A percentile compares a stretch with the other conserved stretches of the same genome.
Conservation (phyloP, 2,797 vertebrate genomes). For the Tenualosa ilisha region DNA sequence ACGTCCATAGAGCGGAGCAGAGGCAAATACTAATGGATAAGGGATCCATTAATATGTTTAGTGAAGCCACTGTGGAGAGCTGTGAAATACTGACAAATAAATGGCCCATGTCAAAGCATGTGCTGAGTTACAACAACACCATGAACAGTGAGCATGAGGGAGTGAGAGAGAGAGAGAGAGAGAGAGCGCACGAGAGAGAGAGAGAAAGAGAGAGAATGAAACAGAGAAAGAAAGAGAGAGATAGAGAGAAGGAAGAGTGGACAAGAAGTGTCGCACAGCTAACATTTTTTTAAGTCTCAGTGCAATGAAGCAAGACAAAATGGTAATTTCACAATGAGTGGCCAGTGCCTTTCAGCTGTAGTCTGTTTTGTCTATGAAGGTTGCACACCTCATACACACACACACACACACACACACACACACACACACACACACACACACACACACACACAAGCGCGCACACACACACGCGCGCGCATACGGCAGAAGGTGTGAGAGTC, state of each 20-base stretch:
- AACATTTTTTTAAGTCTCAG: background rate
- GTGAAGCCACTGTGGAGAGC: slow-evolving; percentile 7
- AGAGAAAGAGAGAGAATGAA: background rate
- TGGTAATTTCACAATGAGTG: background rate
- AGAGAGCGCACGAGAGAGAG: background rate
- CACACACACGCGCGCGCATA: background rate
- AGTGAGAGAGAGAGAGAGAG: background rate
- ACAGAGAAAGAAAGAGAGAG: background rate
- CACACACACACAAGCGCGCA: background rate
- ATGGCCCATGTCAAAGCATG: slow-evolving; percentile 37
- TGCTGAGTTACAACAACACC: background rate
- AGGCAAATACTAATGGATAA: slow-evolving; percentile 8
- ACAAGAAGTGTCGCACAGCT: slow-evolving; percentile 47
- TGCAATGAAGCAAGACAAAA: background rate
- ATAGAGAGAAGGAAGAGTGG: background rate
- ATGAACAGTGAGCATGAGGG: background rate
- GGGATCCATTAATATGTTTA: background rate
- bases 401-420: background rate
- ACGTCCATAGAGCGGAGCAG: background rate
- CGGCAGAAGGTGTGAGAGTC: slow-evolving; percentile 57
- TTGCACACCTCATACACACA: slow-evolving; percentile 37
- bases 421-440: background rate
- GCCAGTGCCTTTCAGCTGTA: slow-evolving; percentile 27
- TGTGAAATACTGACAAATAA: slow-evolving; percentile 30
- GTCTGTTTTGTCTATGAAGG: slow-evolving; percentile 62